Conservation (phyloP, 2,113 vertebrate species). For the Misgurnus anguillicaudatus region DNA sequence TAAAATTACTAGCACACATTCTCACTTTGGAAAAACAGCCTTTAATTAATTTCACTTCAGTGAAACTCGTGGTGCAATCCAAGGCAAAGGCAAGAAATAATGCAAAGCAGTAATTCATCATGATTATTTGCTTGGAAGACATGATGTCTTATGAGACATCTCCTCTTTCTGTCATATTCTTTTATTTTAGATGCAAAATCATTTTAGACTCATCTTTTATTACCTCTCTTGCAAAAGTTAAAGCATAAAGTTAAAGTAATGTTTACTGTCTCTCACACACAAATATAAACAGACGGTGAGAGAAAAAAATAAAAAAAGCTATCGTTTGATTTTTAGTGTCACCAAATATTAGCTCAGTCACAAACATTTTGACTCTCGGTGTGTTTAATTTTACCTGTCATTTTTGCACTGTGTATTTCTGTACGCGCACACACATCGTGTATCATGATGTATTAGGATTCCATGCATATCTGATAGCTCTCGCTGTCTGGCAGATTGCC, state of each 20-base stretch:
- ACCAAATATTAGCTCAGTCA: constrained; percentile 52
- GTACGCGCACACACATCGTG: not conserved
- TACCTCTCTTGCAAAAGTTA: constrained; percentile 22
- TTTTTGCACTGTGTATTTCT: constrained; percentile 30
- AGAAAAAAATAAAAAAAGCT: constrained; percentile 34
- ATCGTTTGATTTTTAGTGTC: constrained; percentile 32
- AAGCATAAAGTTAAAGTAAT: constrained; percentile 7
- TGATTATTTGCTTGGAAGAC: constrained; percentile 25
- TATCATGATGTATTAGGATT: constrained; percentile 61
- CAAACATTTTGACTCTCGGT: constrained; percentile 37
- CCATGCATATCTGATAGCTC: constrained; percentile 55
- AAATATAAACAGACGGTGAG: constrained; percentile 12
- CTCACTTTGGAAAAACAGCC: too few relatives aligned
- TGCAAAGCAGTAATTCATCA: not conserved
- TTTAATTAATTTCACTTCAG: constrained; percentile 4
- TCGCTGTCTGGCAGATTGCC: constrained; percentile 57
- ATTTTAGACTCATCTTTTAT: constrained; percentile 14
- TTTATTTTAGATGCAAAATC: not conserved
- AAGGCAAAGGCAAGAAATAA: constrained; percentile 5
- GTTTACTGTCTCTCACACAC: not conserved
- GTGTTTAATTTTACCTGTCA: constrained; percentile 59
- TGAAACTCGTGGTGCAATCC: constrained; percentile 4
- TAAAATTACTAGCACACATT: too few relatives aligned
- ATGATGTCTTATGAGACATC: constrained; percentile 15
- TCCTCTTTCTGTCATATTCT: not conserved